These are phyloP conservation scores for Hiodon alosoides DNA, from an alignment of 2,113 vertebrate species.

Conservation along the genomic window DNA sequence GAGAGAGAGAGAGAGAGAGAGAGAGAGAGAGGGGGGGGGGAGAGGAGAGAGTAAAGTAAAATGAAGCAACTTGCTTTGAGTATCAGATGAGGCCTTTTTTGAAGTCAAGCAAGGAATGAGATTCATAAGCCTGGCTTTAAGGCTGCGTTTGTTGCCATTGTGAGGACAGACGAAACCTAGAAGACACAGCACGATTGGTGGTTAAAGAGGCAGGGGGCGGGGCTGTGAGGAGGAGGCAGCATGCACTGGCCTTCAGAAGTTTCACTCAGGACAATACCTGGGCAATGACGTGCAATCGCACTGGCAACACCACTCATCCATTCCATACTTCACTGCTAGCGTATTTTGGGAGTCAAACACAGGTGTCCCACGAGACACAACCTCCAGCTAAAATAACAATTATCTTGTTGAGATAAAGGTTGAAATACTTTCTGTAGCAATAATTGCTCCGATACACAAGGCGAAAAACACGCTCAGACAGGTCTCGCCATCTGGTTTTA, in stretches of 20 bases:
- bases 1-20: neutral
- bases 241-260: neutral
- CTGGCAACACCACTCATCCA: too few relatives aligned
- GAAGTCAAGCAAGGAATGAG: conserved; percentile 80
- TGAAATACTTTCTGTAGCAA: too few relatives aligned
- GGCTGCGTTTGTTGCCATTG: conserved; percentile 76
- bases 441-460: too few relatives aligned
- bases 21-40: conserved; percentile 1
- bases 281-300: too few relatives aligned
- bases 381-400: too few relatives aligned
- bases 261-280: conserved; percentile 50
- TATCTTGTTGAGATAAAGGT: too few relatives aligned
- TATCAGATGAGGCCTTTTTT: conserved; percentile 78
- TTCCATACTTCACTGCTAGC: too few relatives aligned
- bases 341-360: too few relatives aligned
- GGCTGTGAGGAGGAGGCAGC: conserved; percentile 18
- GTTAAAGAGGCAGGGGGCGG: conserved; percentile 49
- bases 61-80: conserved; percentile 84
- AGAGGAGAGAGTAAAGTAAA: neutral
- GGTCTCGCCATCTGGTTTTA: too few relatives aligned
- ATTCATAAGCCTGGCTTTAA: conserved; percentile 88
- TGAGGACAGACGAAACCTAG: conserved; percentile 81
- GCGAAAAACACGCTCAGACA: too few relatives aligned
- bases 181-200: conserved; percentile 67
- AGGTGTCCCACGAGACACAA: too few relatives aligned